Evolutionary conservation across 1,140 invertebrate genomes (phyloP), one percentile per base, ranked within the genome.

Genomic region (Phthorimaea operculella): DNA sequence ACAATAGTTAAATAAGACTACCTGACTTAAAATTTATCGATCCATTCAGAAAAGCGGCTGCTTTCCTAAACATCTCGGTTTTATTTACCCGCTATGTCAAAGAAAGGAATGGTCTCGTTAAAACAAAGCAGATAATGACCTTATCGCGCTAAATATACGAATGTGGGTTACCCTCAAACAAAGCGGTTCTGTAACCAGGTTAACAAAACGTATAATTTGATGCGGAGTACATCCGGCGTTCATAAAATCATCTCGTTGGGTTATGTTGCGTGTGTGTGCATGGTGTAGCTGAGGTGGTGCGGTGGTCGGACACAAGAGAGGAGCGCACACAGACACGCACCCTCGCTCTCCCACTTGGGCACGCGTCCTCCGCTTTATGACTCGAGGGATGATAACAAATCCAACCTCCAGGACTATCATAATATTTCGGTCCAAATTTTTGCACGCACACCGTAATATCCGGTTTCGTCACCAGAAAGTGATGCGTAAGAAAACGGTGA

Each of bases 291-390:
- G 21, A 28, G 15, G 48, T 4, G 48, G 45, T 28, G 21, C 21
- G 21, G 21, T 28, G 21, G 21, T 28, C 21, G 6, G 21, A 28
- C 21, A 28, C 21, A 28, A n/a, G 21, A 28, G 21, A 28, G 2
- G 21, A 28, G 21, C 5, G 48, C 48, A 50, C 48, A 50, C 48
- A 50, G 11, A 33, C 2, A 12, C 21, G 48, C 18, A 50, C 48
- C 62, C 64, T 62, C 63, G 9, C 61, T 59, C 58, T 62, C 59
- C 59, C 48, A 14, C 48, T 74, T 63, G 51, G 68, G 66, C 63
- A 69, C 68, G 65, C 62, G 63, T 71, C 56, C 63, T 4, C 44
- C 44, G 16, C 16, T 15, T 47, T 10, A 12, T 10, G 10, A 10
- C 10, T 39, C 10, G 36, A 9, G 36, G 10, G n/a, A 39, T 10